Evolutionary conservation across 2,797 vertebrate species (phyloP), one percentile per base, ranked within the genome.

Genomic region (Acipenser transmontanus): DNA sequence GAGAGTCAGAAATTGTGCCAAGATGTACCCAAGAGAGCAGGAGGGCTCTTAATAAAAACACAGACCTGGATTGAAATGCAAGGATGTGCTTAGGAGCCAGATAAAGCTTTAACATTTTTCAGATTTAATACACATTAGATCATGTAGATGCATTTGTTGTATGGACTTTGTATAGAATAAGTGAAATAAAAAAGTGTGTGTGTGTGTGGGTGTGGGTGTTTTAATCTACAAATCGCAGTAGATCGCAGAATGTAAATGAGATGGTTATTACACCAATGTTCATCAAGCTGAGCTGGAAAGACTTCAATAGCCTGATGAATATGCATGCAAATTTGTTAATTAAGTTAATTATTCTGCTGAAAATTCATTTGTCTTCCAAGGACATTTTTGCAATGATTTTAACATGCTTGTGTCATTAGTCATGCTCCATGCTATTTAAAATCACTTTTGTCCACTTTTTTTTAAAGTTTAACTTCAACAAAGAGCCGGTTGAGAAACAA

Each of bases 271-370:
- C 95, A 94, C 93, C 93, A 95, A 92, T 91, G 94, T 94, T 98
- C 97, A 98, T 98, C 96, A 98, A 96, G 94, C 95, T 91, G 93
- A 93, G 93, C 95, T 98, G 96, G 95, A 96, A 96, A 99, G 95
- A 97, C 95, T 96, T 96, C 93, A 96, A 96, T 96, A 95, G 95
- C 94, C 94, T 98, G 94, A 97, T 98, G 95, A 98, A 98, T 98
- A 98, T 98, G 96, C 95, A 98, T 97, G 95, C 91, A 93, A 96
- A 98, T 98, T 98, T 97, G 94, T 98, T 98, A 96, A 97, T 98
- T 97, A 98, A 96, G 94, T 98, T 98, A 98, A 97, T 98, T 97
- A 97, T 96, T 98, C 94, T 95, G 94, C 92, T 93, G 94, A 96
- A 98, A 96, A 97, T 98, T 89, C 94, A 97, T 98, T 96, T 89